Evolutionary conservation across 2,113 vertebrate genomes (phyloP).

Genomic region (Indri indri): DNA sequence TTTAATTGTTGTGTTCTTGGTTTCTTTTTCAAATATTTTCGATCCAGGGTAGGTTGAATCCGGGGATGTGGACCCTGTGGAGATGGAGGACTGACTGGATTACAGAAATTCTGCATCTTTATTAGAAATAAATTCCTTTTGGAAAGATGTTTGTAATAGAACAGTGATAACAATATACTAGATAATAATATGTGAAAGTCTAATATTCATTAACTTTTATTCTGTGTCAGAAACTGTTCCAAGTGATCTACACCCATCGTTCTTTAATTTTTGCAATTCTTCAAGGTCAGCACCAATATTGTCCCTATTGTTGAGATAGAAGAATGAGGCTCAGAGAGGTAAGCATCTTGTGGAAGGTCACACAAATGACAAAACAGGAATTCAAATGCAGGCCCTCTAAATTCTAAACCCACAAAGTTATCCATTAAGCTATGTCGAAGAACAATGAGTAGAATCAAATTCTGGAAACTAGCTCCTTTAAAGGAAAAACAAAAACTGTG

Average conservation of each 20-base stretch:
- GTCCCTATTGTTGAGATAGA: background rate
- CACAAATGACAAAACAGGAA: background rate
- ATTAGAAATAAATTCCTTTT: slow-evolving; percentile 7
- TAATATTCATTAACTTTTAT: background rate
- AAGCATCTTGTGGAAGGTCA: background rate
- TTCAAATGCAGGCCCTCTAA: background rate
- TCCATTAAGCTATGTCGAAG: background rate
- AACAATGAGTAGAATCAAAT: background rate
- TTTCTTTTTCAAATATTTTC: background rate
- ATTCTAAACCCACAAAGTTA: background rate
- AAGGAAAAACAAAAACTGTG: background rate
- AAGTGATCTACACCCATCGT: background rate
- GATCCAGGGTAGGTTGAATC: background rate
- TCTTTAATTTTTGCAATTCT: background rate
- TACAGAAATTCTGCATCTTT: slow-evolving; percentile 9
- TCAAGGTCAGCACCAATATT: background rate
- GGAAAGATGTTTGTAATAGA: background rate
- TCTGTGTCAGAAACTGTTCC: background rate
- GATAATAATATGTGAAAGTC: background rate
- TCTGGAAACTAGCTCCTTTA: background rate
- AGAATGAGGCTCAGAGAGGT: background rate
- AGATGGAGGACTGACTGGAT: background rate
- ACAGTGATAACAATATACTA: background rate
- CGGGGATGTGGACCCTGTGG: background rate
- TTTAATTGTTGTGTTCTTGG: background rate